Conservation (phyloP, 2,113 vertebrate genomes). For the Rallus limicola region DNA sequence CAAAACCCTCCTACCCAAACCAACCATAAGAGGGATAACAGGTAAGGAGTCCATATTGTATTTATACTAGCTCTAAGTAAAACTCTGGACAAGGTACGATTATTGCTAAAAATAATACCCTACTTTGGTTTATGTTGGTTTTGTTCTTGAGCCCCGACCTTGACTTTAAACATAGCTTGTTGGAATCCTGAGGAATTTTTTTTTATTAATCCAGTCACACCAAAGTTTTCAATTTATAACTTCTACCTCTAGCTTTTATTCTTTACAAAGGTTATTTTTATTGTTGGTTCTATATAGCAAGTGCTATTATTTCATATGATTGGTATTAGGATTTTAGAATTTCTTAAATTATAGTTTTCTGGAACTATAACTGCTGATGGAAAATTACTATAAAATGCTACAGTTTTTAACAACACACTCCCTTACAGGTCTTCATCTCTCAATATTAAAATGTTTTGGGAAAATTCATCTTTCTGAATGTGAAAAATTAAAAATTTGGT, state of each 20-base stretch:
- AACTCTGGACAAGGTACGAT: not conserved
- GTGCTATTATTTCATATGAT: constrained; percentile 41
- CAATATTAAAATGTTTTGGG: constrained; percentile 56
- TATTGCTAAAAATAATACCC: not conserved
- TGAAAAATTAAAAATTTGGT: constrained; percentile 52
- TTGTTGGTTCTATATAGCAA: constrained; percentile 38
- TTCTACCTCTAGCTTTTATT: not conserved
- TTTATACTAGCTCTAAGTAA: not conserved
- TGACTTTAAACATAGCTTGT: not conserved
- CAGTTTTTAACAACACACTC: constrained; percentile 54
- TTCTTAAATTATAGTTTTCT: constrained; percentile 62
- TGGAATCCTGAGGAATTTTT: not conserved
- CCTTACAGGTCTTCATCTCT: constrained; percentile 51
- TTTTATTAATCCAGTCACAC: not conserved
- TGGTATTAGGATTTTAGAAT: constrained; percentile 55
- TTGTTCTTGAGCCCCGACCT: constrained; percentile 3
- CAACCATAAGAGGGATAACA: not conserved
- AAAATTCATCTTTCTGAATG: constrained; percentile 50
- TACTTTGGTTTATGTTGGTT: not conserved
- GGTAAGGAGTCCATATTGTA: not conserved
- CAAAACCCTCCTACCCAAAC: not conserved
- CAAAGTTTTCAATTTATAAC: not conserved
- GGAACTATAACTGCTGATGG: not conserved
- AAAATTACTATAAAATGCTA: constrained; percentile 67
- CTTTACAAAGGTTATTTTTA: constrained; percentile 27